Conservation (phyloP, 2,113 vertebrate genomes). For the Pseudorectes ferrugineus region DNA sequence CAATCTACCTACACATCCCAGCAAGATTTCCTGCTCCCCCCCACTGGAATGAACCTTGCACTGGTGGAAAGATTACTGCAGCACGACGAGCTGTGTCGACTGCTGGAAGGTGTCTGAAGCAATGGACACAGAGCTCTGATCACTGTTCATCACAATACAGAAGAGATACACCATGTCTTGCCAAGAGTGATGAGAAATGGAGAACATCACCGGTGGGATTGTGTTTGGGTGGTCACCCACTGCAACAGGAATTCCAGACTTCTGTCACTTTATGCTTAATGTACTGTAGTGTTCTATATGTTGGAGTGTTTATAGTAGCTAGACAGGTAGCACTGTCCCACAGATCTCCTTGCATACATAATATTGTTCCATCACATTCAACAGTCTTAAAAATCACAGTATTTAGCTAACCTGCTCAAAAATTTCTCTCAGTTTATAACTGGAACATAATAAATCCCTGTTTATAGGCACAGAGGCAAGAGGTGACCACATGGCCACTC, state of each 20-base stretch:
- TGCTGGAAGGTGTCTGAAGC: not conserved
- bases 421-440: not conserved
- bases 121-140: not conserved
- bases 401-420: not conserved
- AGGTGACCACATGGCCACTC: not conserved
- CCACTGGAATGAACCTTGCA: not conserved
- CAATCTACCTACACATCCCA: not conserved
- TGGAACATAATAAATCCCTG: not conserved
- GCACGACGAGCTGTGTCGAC: accelerated
- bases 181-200: not conserved
- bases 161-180: not conserved
- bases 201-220: not conserved
- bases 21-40: not conserved
- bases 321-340: not conserved
- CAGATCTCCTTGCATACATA: not conserved
- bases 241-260: not conserved
- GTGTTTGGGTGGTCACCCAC: not conserved
- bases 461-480: not conserved
- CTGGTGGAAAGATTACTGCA: not conserved
- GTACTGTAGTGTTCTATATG: not conserved
- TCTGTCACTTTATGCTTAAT: not conserved
- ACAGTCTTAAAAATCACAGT: not conserved
- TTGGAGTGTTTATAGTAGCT: not conserved
- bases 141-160: not conserved
- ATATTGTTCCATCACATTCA: not conserved